phyloP scores from a whole-genome alignment of 1,140 invertebrate genomes.

The Goniozus legneri region DNA sequence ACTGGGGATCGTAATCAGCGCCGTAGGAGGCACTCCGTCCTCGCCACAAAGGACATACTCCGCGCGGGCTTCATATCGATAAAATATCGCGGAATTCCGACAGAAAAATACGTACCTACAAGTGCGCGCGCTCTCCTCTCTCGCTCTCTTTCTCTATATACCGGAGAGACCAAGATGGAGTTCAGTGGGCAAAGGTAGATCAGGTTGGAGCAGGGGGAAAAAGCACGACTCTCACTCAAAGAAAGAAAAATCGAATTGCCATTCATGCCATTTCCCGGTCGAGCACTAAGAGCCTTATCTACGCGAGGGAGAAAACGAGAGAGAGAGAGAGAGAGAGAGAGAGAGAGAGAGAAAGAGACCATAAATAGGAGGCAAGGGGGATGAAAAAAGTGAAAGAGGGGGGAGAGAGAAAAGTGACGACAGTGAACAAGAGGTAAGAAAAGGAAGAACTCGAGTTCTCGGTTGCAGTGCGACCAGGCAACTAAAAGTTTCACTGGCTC shows the following conservation, averaged over 20 bases:
- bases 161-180: no score
- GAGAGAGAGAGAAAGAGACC: constrained; percentile 1
- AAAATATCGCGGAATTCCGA: constrained; percentile 2
- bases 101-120: constrained; percentile 5
- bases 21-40: not conserved
- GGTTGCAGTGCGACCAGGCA: constrained; percentile 1
- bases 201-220: not conserved
- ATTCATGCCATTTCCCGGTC: not conserved
- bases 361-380: not conserved
- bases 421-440: constrained; percentile 1
- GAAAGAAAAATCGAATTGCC: constrained; percentile 1
- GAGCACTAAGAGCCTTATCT: not conserved
- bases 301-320: not conserved
- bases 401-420: not conserved
- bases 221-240: not conserved
- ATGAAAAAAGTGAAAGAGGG: not conserved
- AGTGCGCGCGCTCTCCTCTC: not conserved
- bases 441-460: constrained; percentile 6
- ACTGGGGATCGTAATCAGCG: not conserved
- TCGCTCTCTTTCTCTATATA: no score
- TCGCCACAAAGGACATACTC: not conserved
- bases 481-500: constrained; percentile 9
- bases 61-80: not conserved
- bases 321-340: constrained; percentile 1
- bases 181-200: no score